Conservation (phyloP, 2,797 vertebrate genomes). For the Tapirus indicus region DNA sequence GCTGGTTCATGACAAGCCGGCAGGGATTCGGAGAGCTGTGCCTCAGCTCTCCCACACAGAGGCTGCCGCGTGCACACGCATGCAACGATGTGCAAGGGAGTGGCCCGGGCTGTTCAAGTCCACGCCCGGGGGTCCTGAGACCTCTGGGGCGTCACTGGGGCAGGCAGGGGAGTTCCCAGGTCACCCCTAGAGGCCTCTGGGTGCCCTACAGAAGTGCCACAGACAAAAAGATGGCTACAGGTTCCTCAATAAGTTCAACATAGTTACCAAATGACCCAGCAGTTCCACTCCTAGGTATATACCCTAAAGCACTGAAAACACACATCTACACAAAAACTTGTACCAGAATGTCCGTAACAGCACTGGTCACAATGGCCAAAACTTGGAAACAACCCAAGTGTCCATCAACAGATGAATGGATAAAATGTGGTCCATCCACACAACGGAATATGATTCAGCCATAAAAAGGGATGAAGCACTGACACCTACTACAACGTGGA, state of each 20-base stretch:
- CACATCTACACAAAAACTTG: not conserved
- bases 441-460: not conserved
- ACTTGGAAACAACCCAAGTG: not conserved
- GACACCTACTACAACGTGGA: accelerated
- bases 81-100: accelerated
- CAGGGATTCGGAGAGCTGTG: not conserved
- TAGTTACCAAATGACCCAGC: not conserved
- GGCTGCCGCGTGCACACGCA: accelerated
- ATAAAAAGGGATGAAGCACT: accelerated
- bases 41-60: not conserved
- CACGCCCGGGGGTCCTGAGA: accelerated
- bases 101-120: not conserved
- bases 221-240: not conserved
- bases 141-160: not conserved
- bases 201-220: not conserved
- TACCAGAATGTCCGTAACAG: not conserved
- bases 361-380: not conserved
- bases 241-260: not conserved
- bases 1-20: not conserved
- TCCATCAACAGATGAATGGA: accelerated
- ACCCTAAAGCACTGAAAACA: not conserved
- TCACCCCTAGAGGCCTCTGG: not conserved
- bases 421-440: accelerated
- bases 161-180: not conserved
- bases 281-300: not conserved